Evolutionary conservation across 2,113 vertebrate species (phyloP), one percentile per base, ranked within the genome.

Genomic region (Poecile atricapillus): DNA sequence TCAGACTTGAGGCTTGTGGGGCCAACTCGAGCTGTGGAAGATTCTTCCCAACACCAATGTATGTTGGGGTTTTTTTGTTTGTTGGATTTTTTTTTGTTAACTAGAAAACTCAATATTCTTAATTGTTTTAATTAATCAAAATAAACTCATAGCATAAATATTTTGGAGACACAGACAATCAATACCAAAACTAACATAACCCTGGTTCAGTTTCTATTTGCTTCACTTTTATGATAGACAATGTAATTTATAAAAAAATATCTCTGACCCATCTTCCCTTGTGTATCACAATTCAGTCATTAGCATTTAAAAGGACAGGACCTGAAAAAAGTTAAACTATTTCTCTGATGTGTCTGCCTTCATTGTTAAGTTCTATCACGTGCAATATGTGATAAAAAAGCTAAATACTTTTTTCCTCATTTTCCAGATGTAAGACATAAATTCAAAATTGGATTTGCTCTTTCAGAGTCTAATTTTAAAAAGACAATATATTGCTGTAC

Each of bases 241-340:
- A 25, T 3, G 18, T 39, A 28, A 50, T n/a, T 59, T 44, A 28
- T 67, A 39, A 43, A 33, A 39, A 73, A 83, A 53, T 4, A 37
- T 4, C 15, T 24, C 43, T 59, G 24, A 35, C 3, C 5, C 30
- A 14, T 41, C 31, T 82, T 84, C 44, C 44, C 11, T 79, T 78
- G 12, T 13, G 15, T 6, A 22, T 0, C 4, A 0, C 24, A 85
- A 46, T 37, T 46, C 24, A 35, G 10, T 31, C 18, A 28, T 1
- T 69, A 46, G 19, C 13, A 60, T 41, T 35, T 62, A 44, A 86
- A 52, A 46, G 18, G 3, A 35, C 15, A 50, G 30, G 14, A 64
- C 27, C 20, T n/a, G 4, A 31, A 75, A 67, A 74, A 59, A 28
- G 13, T 47, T 39, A 2, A 47, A 53, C 2, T 49, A 25, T 11